A percentile compares a stretch with the other conserved stretches of the same genome.
These are phyloP conservation scores for Arctopsyche grandis DNA, from an alignment of 1,140 invertebrate genomes.

Conservation along the genomic window DNA sequence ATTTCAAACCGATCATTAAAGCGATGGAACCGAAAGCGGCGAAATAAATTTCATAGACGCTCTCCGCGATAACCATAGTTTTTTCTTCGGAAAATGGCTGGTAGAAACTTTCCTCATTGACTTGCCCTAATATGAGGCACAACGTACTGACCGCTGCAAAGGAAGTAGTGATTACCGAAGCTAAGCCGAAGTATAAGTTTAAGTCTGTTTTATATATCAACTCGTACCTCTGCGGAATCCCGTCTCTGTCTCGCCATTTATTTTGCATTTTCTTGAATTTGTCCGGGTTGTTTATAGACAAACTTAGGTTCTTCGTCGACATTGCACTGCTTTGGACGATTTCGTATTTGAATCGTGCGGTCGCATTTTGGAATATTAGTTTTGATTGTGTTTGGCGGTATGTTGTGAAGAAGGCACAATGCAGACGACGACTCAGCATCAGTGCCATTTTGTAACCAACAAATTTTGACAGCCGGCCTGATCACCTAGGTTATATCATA, in stretches of 20 bases:
- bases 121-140: background rate
- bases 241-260: slow-evolving; percentile 13
- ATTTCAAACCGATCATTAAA: background rate
- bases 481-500: background rate
- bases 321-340: background rate
- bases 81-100: background rate
- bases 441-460: too few species aligned
- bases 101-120: background rate
- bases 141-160: background rate
- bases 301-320: background rate
- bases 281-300: background rate
- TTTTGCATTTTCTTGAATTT: background rate
- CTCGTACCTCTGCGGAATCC: slow-evolving; percentile 18
- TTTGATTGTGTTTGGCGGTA: background rate
- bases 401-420: too few species aligned
- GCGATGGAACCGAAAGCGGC: background rate
- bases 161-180: background rate
- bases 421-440: too few species aligned
- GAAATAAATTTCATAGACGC: background rate
- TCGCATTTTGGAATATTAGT: too few species aligned
- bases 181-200: background rate
- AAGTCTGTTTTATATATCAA: slow-evolving; percentile 45
- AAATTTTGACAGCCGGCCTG: too few species aligned
- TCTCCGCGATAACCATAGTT: background rate
- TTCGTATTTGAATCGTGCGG: background rate